phyloP scores from a whole-genome alignment of 35 echinoderm and acorn worm species.

The Hemicentrotus pulcherrimus region DNA sequence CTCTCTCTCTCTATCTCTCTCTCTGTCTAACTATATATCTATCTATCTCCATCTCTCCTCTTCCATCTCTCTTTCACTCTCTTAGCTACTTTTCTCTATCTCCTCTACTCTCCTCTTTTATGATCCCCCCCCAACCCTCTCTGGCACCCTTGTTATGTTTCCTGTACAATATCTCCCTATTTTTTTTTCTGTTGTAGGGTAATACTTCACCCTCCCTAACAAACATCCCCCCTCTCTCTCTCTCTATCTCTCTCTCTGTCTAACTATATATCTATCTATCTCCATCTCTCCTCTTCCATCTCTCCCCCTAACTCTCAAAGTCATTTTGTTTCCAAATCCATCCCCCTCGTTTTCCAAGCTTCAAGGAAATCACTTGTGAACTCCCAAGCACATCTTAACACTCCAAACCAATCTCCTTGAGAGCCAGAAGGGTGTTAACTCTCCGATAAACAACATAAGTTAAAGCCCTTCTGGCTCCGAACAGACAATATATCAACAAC shows the following conservation, averaged over 20 bases:
- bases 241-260: background rate
- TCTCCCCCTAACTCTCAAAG: background rate
- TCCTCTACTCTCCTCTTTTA: too few species aligned
- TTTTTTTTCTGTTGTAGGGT: too few species aligned
- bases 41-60: background rate
- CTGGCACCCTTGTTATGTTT: too few species aligned
- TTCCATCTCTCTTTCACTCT: background rate
- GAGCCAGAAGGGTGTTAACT: too few species aligned
- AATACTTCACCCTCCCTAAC: too few species aligned
- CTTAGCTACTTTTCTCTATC: too few species aligned
- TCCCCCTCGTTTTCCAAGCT: background rate
- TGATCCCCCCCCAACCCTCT: too few species aligned
- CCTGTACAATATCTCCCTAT: too few species aligned
- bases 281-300: background rate
- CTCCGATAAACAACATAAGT: too few species aligned
- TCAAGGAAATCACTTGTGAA: background rate
- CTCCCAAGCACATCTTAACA: background rate
- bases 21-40: background rate
- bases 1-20: too few species aligned
- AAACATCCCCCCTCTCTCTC: background rate
- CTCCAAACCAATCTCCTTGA: background rate
- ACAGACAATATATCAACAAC: background rate
- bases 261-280: background rate
- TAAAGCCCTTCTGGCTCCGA: too few species aligned
- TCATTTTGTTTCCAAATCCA: background rate